Evolutionary conservation across 2,797 vertebrate genomes (phyloP).

Genomic region (Cirrhinus mrigala): DNA sequence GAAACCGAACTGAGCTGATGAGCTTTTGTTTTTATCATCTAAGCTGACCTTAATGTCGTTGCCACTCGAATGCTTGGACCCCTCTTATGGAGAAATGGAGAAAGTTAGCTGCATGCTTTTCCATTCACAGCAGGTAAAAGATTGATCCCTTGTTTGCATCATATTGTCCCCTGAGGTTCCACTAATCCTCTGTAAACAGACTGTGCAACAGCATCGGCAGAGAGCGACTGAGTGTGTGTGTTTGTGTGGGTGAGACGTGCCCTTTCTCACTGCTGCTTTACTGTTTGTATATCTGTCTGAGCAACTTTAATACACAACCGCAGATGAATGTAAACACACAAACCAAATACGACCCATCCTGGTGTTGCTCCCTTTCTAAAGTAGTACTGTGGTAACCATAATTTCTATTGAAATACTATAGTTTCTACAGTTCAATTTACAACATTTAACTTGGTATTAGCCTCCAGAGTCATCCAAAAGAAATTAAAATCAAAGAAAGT

Average conservation of each 20-base stretch:
- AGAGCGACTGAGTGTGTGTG: constrained; percentile 3
- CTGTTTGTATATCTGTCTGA: constrained; percentile 4
- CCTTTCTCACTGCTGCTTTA: constrained; percentile 15
- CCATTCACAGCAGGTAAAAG: constrained; percentile 57
- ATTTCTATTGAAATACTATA: background rate
- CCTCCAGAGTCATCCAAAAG: background rate
- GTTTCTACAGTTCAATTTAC: background rate
- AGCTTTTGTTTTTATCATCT: constrained; percentile 22
- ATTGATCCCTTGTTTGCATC: constrained; percentile 63
- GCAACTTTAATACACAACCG: background rate
- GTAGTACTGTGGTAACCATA: background rate
- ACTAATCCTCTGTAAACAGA: constrained; percentile 62
- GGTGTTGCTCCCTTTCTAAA: background rate
- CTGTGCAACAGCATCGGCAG: constrained; percentile 43
- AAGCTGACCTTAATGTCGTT: constrained; percentile 33
- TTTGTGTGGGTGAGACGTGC: background rate
- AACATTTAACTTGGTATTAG: background rate
- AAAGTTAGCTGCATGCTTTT: constrained; percentile 54
- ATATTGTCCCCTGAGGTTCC: constrained; percentile 58
- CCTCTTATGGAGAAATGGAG: background rate
- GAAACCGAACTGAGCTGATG: constrained; percentile 3
- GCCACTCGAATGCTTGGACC: constrained; percentile 22
- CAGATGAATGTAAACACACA: background rate
- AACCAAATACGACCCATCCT: background rate
- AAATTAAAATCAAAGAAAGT: background rate